Base-by-base conservation (phyloP, 2,113 vertebrate species). In the Colaptes auratus region DNA sequence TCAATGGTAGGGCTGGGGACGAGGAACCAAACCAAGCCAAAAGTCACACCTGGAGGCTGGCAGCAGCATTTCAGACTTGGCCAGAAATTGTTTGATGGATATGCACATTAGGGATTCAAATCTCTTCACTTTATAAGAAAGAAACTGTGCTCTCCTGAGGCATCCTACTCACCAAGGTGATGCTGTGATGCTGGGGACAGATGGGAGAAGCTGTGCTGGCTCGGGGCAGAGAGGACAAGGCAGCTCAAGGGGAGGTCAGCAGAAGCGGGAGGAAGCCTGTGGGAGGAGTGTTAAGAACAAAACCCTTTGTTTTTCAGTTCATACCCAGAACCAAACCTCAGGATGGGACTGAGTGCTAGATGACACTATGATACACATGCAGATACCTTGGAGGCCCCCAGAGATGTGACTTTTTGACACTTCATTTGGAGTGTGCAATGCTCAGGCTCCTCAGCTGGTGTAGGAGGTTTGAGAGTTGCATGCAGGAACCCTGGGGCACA, bases 11-110 rank as follows among this genome's bases (percentile, higher is more conserved):
- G 33, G 53, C 11, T 86, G 69, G 80, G 77, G 50, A 52, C 0
- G 3, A 28, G 36, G 42, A 83, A 25, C 23, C 56, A 71, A 74
- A 91, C 50, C 36, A 19, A 83, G 92, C 88, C 93, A 94, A 75
- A 92, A 93, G 5, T 16, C 86, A 53, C 88, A 96, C 93, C 88
- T 96, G 95, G 86, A 82, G 88, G 72, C 73, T 86, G 96, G 69
- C 92, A 88, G 88, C 46, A 74, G 60, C 58, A 10, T 83, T 81
- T 74, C 61, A 81, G 64, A 31, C 79, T 67, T 6, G 4, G 88
- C 79, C 56, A 83, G 30, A 80, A 81, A 21, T 48, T 60, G 10
- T 52, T 63, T 52, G 58, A 17, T 50, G 82, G 48, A 36, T 48
- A 50, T 0, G 1, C 60, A 2, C 4, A 17, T 58, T 74, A 75